These are phyloP conservation scores for Agriopis marginaria DNA, from an alignment of 2,888 invertebrate genomes.

Conservation along the genomic window DNA sequence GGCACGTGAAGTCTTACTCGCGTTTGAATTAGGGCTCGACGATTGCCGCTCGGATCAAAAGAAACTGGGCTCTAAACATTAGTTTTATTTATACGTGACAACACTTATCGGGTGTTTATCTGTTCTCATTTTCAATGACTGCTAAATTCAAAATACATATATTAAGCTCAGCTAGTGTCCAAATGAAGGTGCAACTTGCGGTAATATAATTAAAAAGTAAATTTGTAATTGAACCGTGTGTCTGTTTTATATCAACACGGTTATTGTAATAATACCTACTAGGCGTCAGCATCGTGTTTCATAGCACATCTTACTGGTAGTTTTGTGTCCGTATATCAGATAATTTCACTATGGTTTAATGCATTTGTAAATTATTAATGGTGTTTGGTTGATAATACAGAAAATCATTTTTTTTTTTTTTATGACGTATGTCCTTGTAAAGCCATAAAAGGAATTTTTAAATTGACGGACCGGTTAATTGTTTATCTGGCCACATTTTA, in stretches of 20 bases:
- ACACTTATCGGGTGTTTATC: conserved; percentile 3
- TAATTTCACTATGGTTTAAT: conserved; percentile 59
- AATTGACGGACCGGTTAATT: not conserved
- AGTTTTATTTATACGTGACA: not conserved
- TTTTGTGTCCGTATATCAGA: conserved; percentile 68
- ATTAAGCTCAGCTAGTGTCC: conserved; percentile 58
- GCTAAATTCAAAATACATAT: conserved; percentile 21
- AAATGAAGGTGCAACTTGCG: conserved; percentile 52
- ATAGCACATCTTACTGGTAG: conserved; percentile 69
- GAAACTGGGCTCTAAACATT: conserved; percentile 57
- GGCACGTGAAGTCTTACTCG: conserved; percentile 49
- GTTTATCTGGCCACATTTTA: conserved; percentile 5
- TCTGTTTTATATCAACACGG: conserved; percentile 43
- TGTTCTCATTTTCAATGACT: conserved; percentile 12
- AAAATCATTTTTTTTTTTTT: conserved; percentile 29
- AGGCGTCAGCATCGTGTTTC: conserved; percentile 60
- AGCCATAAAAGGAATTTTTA: too few species aligned
- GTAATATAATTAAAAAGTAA: conserved; percentile 48
- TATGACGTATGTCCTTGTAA: not conserved
- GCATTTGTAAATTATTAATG: conserved; percentile 57
- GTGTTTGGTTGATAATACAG: conserved; percentile 45
- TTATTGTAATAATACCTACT: conserved; percentile 44
- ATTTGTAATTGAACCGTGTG: conserved; percentile 51
- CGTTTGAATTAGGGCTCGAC: conserved; percentile 53
- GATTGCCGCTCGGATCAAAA: conserved; percentile 49